phyloP scores from a whole-genome alignment of 2,888 invertebrate genomes.

The Heteromyza rotundicornis region DNA sequence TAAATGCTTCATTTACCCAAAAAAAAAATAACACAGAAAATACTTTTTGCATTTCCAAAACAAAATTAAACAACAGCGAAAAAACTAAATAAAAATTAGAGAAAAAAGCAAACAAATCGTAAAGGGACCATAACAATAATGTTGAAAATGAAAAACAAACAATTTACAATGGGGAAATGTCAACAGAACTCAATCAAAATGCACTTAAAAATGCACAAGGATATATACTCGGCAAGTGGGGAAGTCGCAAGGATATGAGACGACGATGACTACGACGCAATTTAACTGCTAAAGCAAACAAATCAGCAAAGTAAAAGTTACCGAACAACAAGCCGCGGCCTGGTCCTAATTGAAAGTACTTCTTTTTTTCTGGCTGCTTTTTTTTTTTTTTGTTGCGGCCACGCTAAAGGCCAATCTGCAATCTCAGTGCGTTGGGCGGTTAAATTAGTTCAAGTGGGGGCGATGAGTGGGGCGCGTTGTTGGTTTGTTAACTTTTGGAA shows the following conservation, averaged over 20 bases:
- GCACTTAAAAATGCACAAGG: slow-evolving; percentile 35
- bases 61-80: no score
- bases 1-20: slow-evolving; percentile 16
- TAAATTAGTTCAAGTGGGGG: background rate
- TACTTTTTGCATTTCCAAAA: no score
- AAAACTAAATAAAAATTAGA: no score
- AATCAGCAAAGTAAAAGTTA: background rate
- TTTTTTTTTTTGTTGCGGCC: no score
- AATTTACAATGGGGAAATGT: slow-evolving; percentile 30
- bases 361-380: background rate
- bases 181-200: slow-evolving; percentile 33
- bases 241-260: background rate
- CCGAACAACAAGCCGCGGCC: background rate
- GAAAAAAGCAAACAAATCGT: background rate
- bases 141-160: slow-evolving; percentile 34
- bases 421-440: no score
- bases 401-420: no score
- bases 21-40: no score
- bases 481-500: background rate
- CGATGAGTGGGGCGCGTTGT: background rate
- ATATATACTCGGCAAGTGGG: no score
- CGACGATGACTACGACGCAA: background rate
- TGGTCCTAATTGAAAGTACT: background rate
- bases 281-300: background rate
- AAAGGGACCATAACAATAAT: slow-evolving; percentile 6